Evolutionary conservation across 1,140 invertebrate species (phyloP), one percentile per base, ranked within the genome.

Genomic region (Drosophila navojoa): DNA sequence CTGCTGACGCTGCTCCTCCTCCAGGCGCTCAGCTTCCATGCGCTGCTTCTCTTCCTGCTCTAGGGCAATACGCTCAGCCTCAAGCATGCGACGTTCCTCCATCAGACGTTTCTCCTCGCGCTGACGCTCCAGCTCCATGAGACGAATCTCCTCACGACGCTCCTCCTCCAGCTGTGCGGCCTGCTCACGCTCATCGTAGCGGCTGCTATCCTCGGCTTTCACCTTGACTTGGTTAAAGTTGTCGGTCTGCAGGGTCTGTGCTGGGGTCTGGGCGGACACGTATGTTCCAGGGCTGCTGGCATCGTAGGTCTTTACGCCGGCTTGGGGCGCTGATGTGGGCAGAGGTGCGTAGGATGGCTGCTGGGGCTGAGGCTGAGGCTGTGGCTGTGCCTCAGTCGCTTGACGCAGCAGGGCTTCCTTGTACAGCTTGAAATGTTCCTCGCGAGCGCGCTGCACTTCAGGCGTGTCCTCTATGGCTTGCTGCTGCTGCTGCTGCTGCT

Each of bases 391-490:
- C 15, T 76, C 71, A n/a, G 49, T 45, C 10, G 77, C 16, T 29
- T 80, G 58, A 1, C 71, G 61, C 11, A 68, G 54, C 1, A 78
- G 29, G 7, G 76, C 84, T 22, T 86, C 77, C 32, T 89, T 79
- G 44, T 71, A 91, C n/a, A 77, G 61, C 55, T 79, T 76, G 1
- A 90, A 63, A 49, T 91, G 90, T 29, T 91, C 73, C 50, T 91
- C 90, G 0, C 90, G 76, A 1, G 82, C 86, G 3, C 55, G 71
- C 38, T 81, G 79, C 16, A 89, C 81, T n/a, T 91, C 90, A 0
- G 86, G 67, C 1, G 90, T 79, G 15, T 91, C 90, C 53, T 77
- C 70, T 4, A 84, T 59, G 7, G 74, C 64, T 13, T 63, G 62
- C 0, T 64, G 72, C 5, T 40, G 10, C 42, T 45, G 47, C 7